Conservation (phyloP, 1,140 invertebrate species). For the Phthorimaea operculella region DNA sequence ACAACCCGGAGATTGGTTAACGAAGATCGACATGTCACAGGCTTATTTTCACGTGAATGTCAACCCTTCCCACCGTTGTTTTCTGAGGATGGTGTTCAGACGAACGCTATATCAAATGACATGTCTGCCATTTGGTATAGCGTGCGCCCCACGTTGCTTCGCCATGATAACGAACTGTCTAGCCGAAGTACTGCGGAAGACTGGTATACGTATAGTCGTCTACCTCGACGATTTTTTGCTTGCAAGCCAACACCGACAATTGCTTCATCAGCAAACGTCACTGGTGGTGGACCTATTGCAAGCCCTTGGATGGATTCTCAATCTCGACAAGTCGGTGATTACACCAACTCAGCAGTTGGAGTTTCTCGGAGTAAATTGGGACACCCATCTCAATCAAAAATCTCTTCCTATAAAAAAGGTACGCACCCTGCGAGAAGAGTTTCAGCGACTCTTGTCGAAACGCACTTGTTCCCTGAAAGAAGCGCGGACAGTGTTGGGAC, state of each 20-base stretch:
- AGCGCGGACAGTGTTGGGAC: not conserved
- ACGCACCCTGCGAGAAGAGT: not conserved
- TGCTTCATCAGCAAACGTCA: not conserved
- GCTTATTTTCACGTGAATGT: conserved; percentile 46
- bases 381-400: not conserved
- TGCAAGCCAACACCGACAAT: not conserved
- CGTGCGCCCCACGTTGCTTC: not conserved
- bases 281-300: not conserved
- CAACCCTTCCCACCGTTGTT: conserved; percentile 12
- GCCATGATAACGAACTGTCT: not conserved
- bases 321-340: not conserved
- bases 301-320: not conserved
- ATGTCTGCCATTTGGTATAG: conserved; percentile 1
- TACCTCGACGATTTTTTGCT: conserved; percentile 2
- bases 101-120: conserved; percentile 1
- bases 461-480: not conserved
- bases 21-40: not conserved
- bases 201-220: not conserved
- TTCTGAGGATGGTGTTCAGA: conserved; percentile 13
- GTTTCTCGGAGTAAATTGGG: not conserved
- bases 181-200: not conserved
- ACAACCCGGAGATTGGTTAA: conserved; percentile 14
- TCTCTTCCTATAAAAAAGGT: conserved; percentile 1
- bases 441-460: conserved; percentile 1
- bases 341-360: not conserved